A percentile compares a stretch with the other conserved stretches of the same genome.
phyloP scores from a whole-genome alignment of 2,113 vertebrate genomes.

The Pelusios castaneus region DNA sequence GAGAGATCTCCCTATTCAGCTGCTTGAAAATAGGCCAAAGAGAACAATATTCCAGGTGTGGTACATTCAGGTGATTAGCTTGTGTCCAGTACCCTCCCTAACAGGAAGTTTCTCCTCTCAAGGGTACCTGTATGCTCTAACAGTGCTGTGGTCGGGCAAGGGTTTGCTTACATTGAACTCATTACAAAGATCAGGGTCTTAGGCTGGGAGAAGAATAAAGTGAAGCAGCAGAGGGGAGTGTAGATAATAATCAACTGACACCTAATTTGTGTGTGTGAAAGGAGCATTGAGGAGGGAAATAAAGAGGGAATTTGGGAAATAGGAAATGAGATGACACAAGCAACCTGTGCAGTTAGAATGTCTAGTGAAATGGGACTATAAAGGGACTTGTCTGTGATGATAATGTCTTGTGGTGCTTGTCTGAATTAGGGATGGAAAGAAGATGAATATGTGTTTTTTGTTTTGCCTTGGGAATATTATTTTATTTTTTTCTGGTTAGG shows the following conservation, averaged over 20 bases:
- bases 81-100: neutral
- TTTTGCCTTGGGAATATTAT: neutral
- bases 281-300: neutral
- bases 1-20: neutral
- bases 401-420: too few relatives aligned
- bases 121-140: too few relatives aligned
- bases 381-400: neutral
- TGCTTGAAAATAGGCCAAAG: neutral
- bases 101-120: neutral
- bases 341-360: neutral
- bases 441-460: neutral
- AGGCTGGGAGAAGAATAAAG: neutral
- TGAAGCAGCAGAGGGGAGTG: neutral
- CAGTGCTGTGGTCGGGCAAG: neutral
- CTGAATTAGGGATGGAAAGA: too few relatives aligned
- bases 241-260: neutral
- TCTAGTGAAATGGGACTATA: neutral
- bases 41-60: neutral
- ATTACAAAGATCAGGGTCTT: neutral
- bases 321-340: neutral
- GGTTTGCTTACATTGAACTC: neutral
- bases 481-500: rapidly evolving
- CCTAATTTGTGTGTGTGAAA: neutral
- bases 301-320: neutral
- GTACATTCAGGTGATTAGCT: neutral